phyloP scores from a whole-genome alignment of 2,113 vertebrate species.

The Hippocampus mohnikei region DNA sequence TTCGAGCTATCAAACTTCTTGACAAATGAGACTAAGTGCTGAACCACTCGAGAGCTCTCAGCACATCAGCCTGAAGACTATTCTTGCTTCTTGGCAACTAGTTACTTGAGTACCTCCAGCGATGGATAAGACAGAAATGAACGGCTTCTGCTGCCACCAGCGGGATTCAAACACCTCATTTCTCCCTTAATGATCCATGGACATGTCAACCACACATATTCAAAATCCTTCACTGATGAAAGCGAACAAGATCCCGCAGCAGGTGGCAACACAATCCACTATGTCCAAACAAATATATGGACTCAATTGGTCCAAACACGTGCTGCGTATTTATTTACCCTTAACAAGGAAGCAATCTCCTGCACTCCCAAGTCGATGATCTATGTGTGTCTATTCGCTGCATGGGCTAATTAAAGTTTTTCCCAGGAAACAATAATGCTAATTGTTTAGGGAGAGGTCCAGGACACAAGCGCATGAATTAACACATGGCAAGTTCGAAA shows the following conservation, averaged over 20 bases:
- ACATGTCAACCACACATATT: slow-evolving; percentile 10
- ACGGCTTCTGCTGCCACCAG: background rate
- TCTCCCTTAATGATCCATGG: slow-evolving; percentile 4
- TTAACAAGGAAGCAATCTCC: background rate
- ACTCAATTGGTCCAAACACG: background rate
- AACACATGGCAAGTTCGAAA: slow-evolving; percentile 17
- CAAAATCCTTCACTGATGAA: background rate
- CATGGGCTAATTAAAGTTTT: slow-evolving; percentile 26
- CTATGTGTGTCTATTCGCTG: background rate
- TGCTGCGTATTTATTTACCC: background rate
- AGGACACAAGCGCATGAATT: slow-evolving; percentile 16
- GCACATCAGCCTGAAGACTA: background rate
- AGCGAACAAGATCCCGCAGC: background rate
- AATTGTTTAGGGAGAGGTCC: slow-evolving; percentile 28
- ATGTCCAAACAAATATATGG: background rate
- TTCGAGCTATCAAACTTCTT: background rate
- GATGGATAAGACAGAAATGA: slow-evolving; percentile 4
- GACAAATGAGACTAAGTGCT: background rate
- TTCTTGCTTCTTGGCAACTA: background rate
- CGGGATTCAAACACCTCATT: slow-evolving; percentile 17
- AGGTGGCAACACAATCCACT: background rate
- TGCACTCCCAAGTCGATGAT: background rate
- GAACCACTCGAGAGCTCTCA: background rate
- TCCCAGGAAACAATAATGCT: slow-evolving; percentile 11
- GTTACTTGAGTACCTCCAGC: background rate